Percentiles rank a stretch among this genome's conserved stretches.
These are phyloP conservation scores for Rhinoraja longicauda DNA, from an alignment of 2,797 vertebrate species.

Conservation along the genomic window DNA sequence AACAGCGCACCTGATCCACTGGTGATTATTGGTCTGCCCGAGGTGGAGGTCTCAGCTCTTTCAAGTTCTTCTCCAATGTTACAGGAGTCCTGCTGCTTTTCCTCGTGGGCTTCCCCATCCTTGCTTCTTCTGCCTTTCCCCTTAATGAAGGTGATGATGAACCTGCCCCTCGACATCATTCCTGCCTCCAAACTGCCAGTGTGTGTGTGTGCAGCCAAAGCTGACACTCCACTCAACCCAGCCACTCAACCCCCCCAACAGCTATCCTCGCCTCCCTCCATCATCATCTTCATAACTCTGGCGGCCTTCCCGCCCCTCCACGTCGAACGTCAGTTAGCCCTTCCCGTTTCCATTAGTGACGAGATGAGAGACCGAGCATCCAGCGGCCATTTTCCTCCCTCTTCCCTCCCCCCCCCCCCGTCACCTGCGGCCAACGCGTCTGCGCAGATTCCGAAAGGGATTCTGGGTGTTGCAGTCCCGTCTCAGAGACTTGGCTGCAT, in stretches of 20 bases:
- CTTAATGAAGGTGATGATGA: slow-evolving; percentile 24
- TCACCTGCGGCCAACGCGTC: background rate
- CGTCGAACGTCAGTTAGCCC: background rate
- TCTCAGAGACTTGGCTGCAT: background rate
- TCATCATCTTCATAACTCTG: background rate
- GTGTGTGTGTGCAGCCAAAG: background rate
- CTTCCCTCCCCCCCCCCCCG: background rate
- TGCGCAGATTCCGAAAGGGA: background rate
- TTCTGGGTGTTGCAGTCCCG: background rate
- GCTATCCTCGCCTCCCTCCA: background rate
- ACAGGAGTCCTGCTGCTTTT: background rate
- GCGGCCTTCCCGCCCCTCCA: background rate
- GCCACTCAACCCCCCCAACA: background rate
- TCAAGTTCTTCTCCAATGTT: background rate
- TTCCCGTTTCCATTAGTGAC: background rate
- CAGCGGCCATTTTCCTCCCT: background rate
- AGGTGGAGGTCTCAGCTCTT: background rate
- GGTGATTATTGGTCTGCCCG: background rate
- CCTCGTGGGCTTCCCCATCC: background rate
- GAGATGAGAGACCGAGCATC: background rate
- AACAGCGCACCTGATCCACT: slow-evolving; percentile 3
- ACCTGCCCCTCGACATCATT: slow-evolving; percentile 35
- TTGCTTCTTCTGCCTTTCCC: background rate
- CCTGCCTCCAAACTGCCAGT: background rate
- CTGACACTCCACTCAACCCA: background rate